Percentiles rank a stretch among this genome's conserved stretches.
Evolutionary conservation across 2,113 vertebrate species (phyloP).

Genomic region (Phrynocephalus versicolor): DNA sequence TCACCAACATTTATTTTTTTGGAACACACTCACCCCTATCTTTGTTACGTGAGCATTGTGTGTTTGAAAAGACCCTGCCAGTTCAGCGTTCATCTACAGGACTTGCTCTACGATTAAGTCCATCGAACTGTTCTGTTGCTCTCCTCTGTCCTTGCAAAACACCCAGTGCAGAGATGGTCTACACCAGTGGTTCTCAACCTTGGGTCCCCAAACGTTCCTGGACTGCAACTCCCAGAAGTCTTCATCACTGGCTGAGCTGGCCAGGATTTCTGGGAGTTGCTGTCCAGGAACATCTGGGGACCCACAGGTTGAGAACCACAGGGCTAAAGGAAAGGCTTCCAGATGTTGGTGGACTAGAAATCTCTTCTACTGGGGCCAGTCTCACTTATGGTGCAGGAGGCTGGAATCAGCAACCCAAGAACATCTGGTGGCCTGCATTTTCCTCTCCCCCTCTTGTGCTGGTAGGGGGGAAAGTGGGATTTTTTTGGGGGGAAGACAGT

Average conservation of each 20-base stretch:
- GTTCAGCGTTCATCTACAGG: background rate
- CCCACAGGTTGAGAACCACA: no score
- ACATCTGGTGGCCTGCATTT: no score
- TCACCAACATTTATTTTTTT: background rate
- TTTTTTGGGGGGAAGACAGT: background rate
- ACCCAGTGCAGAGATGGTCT: background rate
- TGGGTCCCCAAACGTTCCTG: no score
- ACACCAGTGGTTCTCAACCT: no score
- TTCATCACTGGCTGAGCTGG: no score
- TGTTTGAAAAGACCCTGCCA: background rate
- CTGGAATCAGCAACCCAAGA: no score
- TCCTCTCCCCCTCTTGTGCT: background rate
- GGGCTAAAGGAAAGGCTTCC: background rate
- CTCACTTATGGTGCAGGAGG: no score
- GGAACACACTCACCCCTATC: no score
- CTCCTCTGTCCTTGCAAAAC: background rate
- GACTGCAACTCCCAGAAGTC: no score
- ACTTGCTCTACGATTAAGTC: background rate
- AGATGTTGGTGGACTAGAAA: background rate
- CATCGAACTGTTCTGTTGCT: background rate
- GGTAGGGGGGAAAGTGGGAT: background rate
- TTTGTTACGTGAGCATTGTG: no score
- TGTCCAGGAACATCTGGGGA: no score
- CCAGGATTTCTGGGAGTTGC: no score
- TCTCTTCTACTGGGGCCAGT: background rate